These are phyloP conservation scores for Bufotes viridis DNA, from an alignment of 2,797 vertebrate species.

Conservation along the genomic window DNA sequence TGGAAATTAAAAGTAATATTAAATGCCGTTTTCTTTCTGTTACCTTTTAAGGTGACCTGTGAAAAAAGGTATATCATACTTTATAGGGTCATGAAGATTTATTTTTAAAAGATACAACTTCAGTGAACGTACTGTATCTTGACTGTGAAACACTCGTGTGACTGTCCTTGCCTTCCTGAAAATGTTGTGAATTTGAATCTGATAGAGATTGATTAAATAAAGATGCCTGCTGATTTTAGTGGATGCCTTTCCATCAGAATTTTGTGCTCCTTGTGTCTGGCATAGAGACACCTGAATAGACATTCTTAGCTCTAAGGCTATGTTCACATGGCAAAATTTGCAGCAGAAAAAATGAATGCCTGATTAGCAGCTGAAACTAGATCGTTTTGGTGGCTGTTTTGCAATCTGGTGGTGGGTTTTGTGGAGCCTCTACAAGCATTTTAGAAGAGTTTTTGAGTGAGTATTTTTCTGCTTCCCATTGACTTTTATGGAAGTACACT, in stretches of 20 bases:
- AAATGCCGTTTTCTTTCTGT: background rate
- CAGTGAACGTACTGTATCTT: background rate
- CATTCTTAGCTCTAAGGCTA: background rate
- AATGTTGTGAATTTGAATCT: background rate
- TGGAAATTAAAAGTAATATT: background rate
- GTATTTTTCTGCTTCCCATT: no score
- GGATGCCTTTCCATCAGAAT: background rate
- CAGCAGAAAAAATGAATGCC: no score
- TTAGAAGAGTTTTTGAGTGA: no score
- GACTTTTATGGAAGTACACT: no score
- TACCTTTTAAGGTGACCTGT: background rate
- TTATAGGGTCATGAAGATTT: background rate
- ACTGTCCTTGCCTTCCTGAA: background rate
- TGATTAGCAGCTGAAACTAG: no score
- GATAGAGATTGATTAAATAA: background rate
- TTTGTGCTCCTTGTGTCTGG: background rate
- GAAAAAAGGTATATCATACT: background rate
- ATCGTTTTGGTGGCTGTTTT: no score
- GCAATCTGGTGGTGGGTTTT: no score
- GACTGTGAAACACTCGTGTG: background rate
- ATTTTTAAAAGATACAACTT: background rate
- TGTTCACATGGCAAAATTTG: no score
- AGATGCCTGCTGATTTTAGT: conserved; percentile 15
- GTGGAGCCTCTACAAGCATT: no score
- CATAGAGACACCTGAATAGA: background rate